Evolutionary conservation across 2,888 invertebrate genomes (phyloP), one percentile per base, ranked within the genome.

Genomic region (Adelognathus sp.): DNA sequence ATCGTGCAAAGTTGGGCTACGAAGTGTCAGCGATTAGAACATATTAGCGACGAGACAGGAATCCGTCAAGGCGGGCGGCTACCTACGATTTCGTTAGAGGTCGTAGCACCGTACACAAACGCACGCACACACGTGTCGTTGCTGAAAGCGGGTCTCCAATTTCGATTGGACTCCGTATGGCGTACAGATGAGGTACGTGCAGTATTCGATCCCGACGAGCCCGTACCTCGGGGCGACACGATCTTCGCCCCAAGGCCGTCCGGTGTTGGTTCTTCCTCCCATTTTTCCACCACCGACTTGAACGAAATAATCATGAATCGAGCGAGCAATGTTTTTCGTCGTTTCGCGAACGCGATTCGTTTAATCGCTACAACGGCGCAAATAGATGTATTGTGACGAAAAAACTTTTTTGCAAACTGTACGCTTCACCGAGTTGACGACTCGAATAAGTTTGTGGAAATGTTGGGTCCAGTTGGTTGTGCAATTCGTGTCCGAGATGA

Each of bases 171-270:
- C 36, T 60, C 70, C 79, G 74, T 75, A 79, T 75, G 54, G 74
- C 79, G 52, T 58, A 76, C 66, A 46, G 63, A 75, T 69, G 70
- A 70, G 63, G 54, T 58, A 56, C 61, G 41, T 60, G 60, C n/a
- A n/a, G n/a, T 52, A 44, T 39, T 56, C 63, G 76, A 64, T 56
- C 69, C 60, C 64, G 61, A 71, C 29, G 27, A 56, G 56, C 66
- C 61, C 67, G 44, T 36, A 50, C 46, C 76, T 50, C 54, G 24
- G 39, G 77, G 73, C 70, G 66, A 87, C 84, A 81, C 85, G 86
- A 87, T 87, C 85, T 82, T 76, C 80, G 76, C 82, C 67, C 67
- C 88, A 88, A 88, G 88, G 88, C 83, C 86, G 83, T 82, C 87
- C 83, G 69, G 87, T 85, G 82, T 73, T 21, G 52, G 16, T 31